Evolutionary conservation across 1,140 invertebrate genomes (phyloP).

Genomic region (Varroa destructor): DNA sequence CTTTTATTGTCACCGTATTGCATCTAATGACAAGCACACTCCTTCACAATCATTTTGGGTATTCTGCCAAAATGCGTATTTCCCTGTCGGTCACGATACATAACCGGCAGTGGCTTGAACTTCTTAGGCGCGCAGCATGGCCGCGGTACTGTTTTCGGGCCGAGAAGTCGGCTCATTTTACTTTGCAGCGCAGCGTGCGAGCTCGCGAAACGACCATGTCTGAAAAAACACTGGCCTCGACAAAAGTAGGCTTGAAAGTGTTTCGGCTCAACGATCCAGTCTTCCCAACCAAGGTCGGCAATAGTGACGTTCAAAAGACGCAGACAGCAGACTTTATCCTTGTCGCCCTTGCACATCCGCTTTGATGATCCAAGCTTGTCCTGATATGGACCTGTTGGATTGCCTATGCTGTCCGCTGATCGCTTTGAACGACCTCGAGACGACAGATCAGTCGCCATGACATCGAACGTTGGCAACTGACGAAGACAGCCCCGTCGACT

Average conservation of each 20-base stretch:
- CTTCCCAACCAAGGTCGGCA: slow-evolving; percentile 66
- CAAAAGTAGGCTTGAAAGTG: slow-evolving; percentile 73
- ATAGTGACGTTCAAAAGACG: slow-evolving; percentile 68
- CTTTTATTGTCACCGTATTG: neutral
- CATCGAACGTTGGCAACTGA: slow-evolving; percentile 1
- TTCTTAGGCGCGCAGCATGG: slow-evolving; percentile 34
- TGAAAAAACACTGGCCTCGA: slow-evolving; percentile 52
- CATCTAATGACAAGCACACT: slow-evolving; percentile 5
- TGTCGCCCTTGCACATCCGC: slow-evolving; percentile 17
- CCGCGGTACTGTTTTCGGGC: slow-evolving; percentile 33
- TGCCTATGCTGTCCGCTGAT: neutral
- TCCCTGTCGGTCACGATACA: slow-evolving; percentile 32
- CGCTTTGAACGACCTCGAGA: neutral
- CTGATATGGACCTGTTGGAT: neutral
- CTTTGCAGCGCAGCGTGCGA: slow-evolving; percentile 38
- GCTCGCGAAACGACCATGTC: slow-evolving; percentile 38
- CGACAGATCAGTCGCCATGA: slow-evolving; percentile 7
- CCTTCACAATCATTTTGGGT: slow-evolving; percentile 27
- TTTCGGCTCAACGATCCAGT: slow-evolving; percentile 66
- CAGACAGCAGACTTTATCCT: slow-evolving; percentile 50
- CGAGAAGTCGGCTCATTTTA: slow-evolving; percentile 33
- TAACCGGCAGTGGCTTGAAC: slow-evolving; percentile 33
- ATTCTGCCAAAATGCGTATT: slow-evolving; percentile 6
- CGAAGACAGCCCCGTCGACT: slow-evolving; percentile 23
- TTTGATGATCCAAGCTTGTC: neutral